Percentiles rank a stretch among this genome's conserved stretches.
Evolutionary conservation across 2,888 invertebrate species (phyloP).

Genomic region (Drosophila merina): DNA sequence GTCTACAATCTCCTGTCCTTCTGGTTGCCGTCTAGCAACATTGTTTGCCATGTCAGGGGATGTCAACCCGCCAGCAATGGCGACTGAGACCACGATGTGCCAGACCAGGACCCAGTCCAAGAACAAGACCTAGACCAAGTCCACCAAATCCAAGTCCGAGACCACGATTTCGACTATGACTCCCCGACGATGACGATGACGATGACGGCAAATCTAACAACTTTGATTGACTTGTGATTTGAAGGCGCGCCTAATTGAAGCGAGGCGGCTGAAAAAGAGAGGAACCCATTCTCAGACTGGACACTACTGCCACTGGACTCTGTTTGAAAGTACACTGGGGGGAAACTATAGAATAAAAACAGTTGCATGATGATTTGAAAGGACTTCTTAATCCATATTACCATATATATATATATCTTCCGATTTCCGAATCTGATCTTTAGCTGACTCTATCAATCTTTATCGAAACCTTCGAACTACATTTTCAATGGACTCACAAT

Average conservation of each 20-base stretch:
- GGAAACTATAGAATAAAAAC: too few species aligned
- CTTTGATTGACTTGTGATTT: conserved; percentile 83
- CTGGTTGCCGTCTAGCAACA: conserved; percentile 28
- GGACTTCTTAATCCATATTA: too few species aligned
- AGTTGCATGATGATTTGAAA: too few species aligned
- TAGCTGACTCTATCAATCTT: too few species aligned
- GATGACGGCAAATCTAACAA: conserved; percentile 78
- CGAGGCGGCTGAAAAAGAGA: conserved; percentile 56
- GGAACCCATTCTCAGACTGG: conserved; percentile 37
- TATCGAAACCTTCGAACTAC: too few species aligned
- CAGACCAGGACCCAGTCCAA: neutral
- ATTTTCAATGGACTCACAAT: too few species aligned
- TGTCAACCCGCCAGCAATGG: conserved; percentile 62
- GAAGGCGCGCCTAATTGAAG: conserved; percentile 82
- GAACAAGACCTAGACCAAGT: conserved; percentile 23
- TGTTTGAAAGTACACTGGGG: conserved; percentile 6
- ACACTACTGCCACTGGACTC: conserved; percentile 26
- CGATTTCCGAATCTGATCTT: too few species aligned
- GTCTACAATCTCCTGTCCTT: conserved; percentile 11
- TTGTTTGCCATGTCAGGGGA: conserved; percentile 74
- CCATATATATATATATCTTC: too few species aligned
- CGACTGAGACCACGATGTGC: conserved; percentile 29
- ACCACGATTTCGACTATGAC: conserved; percentile 29
- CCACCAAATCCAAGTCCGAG: neutral
- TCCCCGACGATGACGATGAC: conserved; percentile 17